phyloP scores from a whole-genome alignment of 2,888 invertebrate species.

The Biston betularia region DNA sequence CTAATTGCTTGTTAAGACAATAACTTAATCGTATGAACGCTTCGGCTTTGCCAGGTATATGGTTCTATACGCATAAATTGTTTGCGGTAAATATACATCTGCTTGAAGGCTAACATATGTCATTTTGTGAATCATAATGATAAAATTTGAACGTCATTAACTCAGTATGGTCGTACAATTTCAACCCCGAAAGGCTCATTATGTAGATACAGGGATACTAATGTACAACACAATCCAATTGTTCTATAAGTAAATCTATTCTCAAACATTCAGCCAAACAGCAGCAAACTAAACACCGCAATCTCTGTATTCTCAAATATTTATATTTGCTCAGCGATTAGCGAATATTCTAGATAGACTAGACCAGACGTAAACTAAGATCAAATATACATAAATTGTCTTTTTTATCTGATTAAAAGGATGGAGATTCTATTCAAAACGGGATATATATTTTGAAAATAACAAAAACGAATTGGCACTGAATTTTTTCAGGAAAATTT shows the following conservation, averaged over 20 bases:
- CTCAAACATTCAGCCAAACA: background rate
- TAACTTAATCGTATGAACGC: slow-evolving; percentile 19
- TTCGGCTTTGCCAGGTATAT: slow-evolving; percentile 1
- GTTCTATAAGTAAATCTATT: background rate
- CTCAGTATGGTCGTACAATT: no score
- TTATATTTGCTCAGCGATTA: slow-evolving; percentile 27
- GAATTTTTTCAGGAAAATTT: no score
- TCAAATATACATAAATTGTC: no score
- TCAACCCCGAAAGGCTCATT: no score
- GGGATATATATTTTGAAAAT: no score
- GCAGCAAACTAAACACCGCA: slow-evolving; percentile 7
- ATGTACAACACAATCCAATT: background rate
- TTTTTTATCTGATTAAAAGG: no score
- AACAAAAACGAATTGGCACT: no score
- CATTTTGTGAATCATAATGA: no score
- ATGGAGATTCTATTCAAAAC: no score
- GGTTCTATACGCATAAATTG: background rate
- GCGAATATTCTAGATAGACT: slow-evolving; percentile 15
- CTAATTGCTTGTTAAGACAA: slow-evolving; percentile 30
- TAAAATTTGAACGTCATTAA: no score
- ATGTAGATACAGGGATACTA: no score
- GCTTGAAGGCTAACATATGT: no score
- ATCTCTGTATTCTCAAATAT: slow-evolving; percentile 29
- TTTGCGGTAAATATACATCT: background rate
- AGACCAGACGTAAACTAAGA: background rate